A percentile compares a stretch with the other conserved stretches of the same genome.
phyloP scores from a whole-genome alignment of 2,797 vertebrate species.

The Chelmon rostratus region DNA sequence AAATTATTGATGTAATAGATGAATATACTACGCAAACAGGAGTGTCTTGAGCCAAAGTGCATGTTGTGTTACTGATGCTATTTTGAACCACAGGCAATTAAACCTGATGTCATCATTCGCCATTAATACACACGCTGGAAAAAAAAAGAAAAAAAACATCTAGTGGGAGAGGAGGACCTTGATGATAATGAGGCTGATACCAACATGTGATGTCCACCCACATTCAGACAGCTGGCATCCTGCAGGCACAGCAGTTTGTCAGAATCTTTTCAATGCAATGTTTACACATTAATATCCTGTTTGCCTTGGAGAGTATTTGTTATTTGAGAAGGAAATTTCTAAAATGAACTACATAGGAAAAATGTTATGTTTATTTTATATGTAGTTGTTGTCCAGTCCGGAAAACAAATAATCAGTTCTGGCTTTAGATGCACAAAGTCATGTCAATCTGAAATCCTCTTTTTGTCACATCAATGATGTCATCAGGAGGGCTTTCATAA shows the following conservation, averaged over 20 bases:
- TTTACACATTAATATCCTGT: conserved; percentile 48
- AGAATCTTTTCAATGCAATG: conserved; percentile 43
- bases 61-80: conserved; percentile 19
- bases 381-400: background rate
- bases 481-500: background rate
- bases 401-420: conserved; percentile 3
- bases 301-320: conserved; percentile 27
- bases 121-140: background rate
- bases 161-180: conserved; percentile 23
- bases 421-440: conserved; percentile 1
- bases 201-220: conserved; percentile 62
- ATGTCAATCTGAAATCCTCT: conserved; percentile 14
- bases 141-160: conserved; percentile 23
- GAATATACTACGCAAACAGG: background rate
- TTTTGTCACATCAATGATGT: conserved; percentile 13
- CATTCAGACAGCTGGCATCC: conserved; percentile 62
- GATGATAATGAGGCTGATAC: conserved; percentile 58
- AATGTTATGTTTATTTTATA: conserved; percentile 5
- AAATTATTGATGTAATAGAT: conserved; percentile 8
- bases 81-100: conserved; percentile 40
- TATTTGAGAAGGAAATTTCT: conserved; percentile 37
- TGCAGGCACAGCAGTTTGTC: conserved; percentile 63
- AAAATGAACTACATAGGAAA: background rate
- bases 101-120: conserved; percentile 1
- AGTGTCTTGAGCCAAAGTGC: conserved; percentile 10